Evolutionary conservation across 2,797 vertebrate genomes (phyloP).

Genomic region (Erethizon dorsatum): DNA sequence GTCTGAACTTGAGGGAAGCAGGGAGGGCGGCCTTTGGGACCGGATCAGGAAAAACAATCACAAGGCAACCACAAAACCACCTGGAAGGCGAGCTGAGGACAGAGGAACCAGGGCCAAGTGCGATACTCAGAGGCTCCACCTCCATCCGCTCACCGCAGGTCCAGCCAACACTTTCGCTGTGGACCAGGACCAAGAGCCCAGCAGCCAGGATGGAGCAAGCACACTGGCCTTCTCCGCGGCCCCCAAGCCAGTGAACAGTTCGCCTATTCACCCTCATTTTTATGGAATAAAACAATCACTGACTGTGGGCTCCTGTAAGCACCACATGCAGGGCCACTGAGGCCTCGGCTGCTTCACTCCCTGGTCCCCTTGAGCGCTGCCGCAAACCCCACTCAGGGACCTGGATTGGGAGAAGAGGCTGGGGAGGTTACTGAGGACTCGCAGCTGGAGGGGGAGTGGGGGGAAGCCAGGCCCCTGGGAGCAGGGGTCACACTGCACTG

Average conservation of each 20-base stretch:
- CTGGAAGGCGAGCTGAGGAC: neutral
- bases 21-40: neutral
- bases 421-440: neutral
- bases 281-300: neutral
- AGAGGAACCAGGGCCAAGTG: neutral
- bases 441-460: rapidly evolving
- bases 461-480: rapidly evolving
- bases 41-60: neutral
- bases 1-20: neutral
- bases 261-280: neutral
- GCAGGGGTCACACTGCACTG: neutral
- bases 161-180: neutral
- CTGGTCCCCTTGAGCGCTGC: neutral
- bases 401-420: neutral
- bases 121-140: neutral
- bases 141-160: neutral
- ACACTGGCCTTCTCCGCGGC: neutral
- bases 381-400: neutral
- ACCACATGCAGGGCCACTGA: neutral
- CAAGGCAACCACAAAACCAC: neutral
- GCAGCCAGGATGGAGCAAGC: neutral
- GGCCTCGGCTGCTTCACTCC: neutral
- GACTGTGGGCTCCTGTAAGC: neutral
- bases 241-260: neutral
- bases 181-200: neutral